These are phyloP conservation scores for Thelaira solivaga DNA, from an alignment of 2,888 invertebrate species.

Conservation along the genomic window DNA sequence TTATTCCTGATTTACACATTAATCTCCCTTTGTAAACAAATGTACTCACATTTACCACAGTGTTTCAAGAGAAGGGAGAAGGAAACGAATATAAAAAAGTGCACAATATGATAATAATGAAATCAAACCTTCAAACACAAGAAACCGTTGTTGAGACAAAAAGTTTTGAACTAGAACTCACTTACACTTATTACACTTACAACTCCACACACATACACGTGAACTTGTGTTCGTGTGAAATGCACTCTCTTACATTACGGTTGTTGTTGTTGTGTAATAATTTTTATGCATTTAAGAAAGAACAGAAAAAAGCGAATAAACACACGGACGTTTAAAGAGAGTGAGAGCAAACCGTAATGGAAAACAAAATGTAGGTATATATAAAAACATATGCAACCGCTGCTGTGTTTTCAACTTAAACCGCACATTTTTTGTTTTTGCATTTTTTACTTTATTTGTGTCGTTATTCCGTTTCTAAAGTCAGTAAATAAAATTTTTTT, in stretches of 20 bases:
- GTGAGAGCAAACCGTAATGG: conserved; percentile 16
- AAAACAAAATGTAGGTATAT: too few relatives aligned
- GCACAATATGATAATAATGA: conserved; percentile 37
- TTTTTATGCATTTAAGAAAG: neutral
- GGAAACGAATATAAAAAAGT: conserved; percentile 15
- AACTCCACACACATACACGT: neutral
- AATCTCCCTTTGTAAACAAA: conserved; percentile 46
- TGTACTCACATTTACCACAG: conserved; percentile 22
- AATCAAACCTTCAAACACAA: conserved; percentile 50
- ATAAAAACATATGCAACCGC: conserved; percentile 36
- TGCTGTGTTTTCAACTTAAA: conserved; percentile 54
- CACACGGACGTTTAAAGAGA: neutral
- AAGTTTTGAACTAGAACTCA: conserved; percentile 1
- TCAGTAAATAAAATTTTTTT: conserved; percentile 12
- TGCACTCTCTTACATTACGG: conserved; percentile 28
- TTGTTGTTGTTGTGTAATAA: neutral
- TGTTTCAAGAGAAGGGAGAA: conserved; percentile 2
- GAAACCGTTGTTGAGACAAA: conserved; percentile 37
- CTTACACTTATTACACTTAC: conserved; percentile 5
- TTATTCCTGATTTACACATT: conserved; percentile 23
- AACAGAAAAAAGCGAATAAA: neutral
- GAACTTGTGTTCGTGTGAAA: too few relatives aligned
- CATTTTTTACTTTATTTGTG: conserved; percentile 21
- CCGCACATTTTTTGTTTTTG: conserved; percentile 40
- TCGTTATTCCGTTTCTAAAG: conserved; percentile 32